Evolutionary conservation across 2,888 invertebrate genomes (phyloP), one percentile per base, ranked within the genome.

Genomic region (Lasioglossum vierecki): DNA sequence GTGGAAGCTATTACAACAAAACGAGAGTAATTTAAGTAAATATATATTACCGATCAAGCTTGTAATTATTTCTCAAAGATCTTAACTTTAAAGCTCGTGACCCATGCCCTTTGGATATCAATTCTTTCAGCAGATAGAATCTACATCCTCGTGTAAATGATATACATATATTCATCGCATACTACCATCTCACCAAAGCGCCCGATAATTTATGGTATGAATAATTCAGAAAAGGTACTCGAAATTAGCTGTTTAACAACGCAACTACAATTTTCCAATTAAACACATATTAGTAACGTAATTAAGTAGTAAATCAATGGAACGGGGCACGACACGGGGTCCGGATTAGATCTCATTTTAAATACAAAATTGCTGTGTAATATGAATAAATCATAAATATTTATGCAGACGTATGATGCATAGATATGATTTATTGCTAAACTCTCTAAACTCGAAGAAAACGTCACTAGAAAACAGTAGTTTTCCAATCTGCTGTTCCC

Each of bases 241-340:
- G 35, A 26, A 74, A 74, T 63, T 63, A 63, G 15, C 30, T 73
- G 46, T 73, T 39, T 73, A 49, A 49, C 44, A 22, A 26, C 44
- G 44, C 4, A 49, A 44, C 39, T 30, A 68, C 66, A 68, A 30
- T 68, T 68, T 35, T 68, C 66, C 66, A 68, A 68, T 68, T 68
- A 68, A 22, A 68, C 30, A 30, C 63, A 35, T 53, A 53, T 75
- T 57, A 63, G 63, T 63, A 63, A 26, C 15, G 63, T 6, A 26
- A 30, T 63, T 63, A 63, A 63, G 63, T 30, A 30, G 15, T 63
- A 63, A 63, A 63, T 63, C 63, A 63, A 30, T 30, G 63, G 15
- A 26, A 30, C 13, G 30, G 30, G 6, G 63, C 26, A 6, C 63
- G 26, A 1, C 60, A 60, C 15, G 60, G 5, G 26, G 15, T 26